Evolutionary conservation across 2,113 vertebrate genomes (phyloP), one percentile per base, ranked within the genome.

Genomic region (Nothobranchius kuhntae): DNA sequence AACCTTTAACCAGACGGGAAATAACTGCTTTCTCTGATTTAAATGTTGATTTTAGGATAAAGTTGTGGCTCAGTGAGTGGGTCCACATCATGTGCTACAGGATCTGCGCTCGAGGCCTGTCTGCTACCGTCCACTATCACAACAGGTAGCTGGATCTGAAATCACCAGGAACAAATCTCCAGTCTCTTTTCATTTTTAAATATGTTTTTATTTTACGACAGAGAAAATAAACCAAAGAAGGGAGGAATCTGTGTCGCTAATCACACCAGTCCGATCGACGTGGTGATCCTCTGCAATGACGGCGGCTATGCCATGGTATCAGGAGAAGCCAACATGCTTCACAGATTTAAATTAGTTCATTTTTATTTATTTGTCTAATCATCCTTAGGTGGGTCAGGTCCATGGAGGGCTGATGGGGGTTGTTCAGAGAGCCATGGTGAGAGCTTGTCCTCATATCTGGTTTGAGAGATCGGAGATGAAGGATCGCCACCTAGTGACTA

Each of bases 171-270:
- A 10, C 47, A 17, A 0, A 13, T 40, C 24, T 42, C 3, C 12
- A 10, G 44, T 21, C 8, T n/a, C 6, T 48, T 55, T 11, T 14
- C 1, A 52, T 13, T 30, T 38, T 14, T 76, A 63, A 64, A 26
- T 17, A 26, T 4, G 15, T 38, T 50, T 40, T 54, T 61, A 3
- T 9, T 13, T 59, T 12, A 2, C 3, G 12, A 45, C 93, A 99
- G 97, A 89, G 94, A 97, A 86, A 96, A 98, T 88, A 93, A 86
- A 77, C 98, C 98, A 1, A 88, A 90, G 88, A 98, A 96, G 75
- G 98, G 97, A 78, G 96, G 98, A 40, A 96, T 99, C 78, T 99
- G 98, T 83, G 98, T 99, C 9, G 98, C 98, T 83, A 99, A 99
- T 88, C 98, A 99, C 80, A 99, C 98, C 0, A 93, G 94, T 15